Evolutionary conservation across 2,888 invertebrate genomes (phyloP).

Genomic region (Stratiomys singularior): DNA sequence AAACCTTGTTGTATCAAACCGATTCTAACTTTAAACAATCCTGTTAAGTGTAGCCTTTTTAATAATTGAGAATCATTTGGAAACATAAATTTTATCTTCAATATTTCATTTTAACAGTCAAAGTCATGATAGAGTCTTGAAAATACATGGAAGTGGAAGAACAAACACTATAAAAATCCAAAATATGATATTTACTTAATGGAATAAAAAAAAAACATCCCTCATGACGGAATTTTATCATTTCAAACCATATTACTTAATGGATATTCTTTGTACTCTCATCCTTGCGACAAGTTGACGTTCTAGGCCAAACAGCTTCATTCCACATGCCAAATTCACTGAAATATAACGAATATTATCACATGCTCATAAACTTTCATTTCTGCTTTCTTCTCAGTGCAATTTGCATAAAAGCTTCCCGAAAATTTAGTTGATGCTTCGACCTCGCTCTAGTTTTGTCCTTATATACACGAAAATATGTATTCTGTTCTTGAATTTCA

Average conservation of each 20-base stretch:
- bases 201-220: neutral
- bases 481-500: neutral
- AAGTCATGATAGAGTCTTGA: too few relatives aligned
- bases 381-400: neutral
- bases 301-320: conserved; percentile 2
- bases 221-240: neutral
- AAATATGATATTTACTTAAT: too few relatives aligned
- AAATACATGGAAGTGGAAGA: too few relatives aligned
- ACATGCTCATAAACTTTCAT: conserved; percentile 17
- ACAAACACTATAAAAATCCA: too few relatives aligned
- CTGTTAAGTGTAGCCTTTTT: too few relatives aligned
- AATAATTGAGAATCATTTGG: too few relatives aligned
- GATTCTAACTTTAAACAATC: too few relatives aligned
- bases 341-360: conserved; percentile 12
- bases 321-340: conserved; percentile 7
- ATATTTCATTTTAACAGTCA: too few relatives aligned
- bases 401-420: conserved; percentile 37
- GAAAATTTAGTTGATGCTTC: neutral
- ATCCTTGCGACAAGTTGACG: neutral
- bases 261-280: neutral
- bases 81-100: too few relatives aligned
- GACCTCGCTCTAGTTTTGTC: conserved; percentile 1
- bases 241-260: neutral
- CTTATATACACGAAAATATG: too few relatives aligned
- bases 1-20: too few relatives aligned